phyloP scores from a whole-genome alignment of 2,113 vertebrate genomes.

The Hippoglossus stenolepis region DNA sequence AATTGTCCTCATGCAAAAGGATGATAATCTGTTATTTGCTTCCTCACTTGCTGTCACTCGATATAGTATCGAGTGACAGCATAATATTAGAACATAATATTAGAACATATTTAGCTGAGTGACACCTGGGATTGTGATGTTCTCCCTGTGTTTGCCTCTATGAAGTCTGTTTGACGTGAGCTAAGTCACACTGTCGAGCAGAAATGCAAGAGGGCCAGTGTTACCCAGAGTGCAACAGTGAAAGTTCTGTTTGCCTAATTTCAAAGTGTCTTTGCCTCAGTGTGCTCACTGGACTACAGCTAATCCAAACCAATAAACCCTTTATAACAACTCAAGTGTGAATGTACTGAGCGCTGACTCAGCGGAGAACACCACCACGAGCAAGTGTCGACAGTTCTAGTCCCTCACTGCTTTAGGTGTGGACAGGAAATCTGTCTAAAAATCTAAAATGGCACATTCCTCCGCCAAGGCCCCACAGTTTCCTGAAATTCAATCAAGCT shows the following conservation, averaged over 20 bases:
- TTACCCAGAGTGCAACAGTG: neutral
- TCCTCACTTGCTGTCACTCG: neutral
- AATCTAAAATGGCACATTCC: too few relatives aligned
- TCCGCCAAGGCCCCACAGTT: too few relatives aligned
- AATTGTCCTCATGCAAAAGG: too few relatives aligned
- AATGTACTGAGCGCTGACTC: constrained; percentile 83
- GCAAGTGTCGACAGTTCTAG: constrained; percentile 67
- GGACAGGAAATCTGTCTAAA: constrained; percentile 78
- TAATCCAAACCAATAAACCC: constrained; percentile 44
- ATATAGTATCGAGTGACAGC: neutral
- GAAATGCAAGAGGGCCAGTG: constrained; percentile 9
- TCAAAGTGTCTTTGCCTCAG: constrained; percentile 5
- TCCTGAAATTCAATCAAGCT: too few relatives aligned
- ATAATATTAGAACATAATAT: neutral
- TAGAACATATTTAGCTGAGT: neutral
- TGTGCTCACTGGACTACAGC: constrained; percentile 4
- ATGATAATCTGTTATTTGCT: neutral
- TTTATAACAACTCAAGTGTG: constrained; percentile 66
- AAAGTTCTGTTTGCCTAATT: constrained; percentile 14
- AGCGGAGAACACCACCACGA: constrained; percentile 83
- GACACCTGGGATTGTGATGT: neutral
- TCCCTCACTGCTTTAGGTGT: constrained; percentile 82
- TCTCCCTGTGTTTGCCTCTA: neutral
- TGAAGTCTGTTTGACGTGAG: neutral
- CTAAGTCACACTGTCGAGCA: neutral